phyloP scores from a whole-genome alignment of 2,113 vertebrate genomes.

The Tetrao urogallus region DNA sequence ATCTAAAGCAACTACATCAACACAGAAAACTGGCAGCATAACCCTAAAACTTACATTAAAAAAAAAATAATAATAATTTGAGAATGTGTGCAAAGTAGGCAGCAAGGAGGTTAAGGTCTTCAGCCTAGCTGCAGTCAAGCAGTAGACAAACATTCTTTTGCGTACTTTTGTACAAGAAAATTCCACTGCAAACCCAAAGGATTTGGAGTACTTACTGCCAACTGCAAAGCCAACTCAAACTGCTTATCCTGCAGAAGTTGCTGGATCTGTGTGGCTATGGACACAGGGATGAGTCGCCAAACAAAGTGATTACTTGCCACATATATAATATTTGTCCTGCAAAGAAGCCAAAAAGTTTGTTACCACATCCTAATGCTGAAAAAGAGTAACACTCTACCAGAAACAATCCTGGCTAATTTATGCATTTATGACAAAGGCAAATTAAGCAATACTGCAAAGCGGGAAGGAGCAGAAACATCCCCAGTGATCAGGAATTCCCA shows the following conservation, averaged over 20 bases:
- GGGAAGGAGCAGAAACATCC: not conserved
- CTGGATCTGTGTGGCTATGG: slow-evolving; percentile 95
- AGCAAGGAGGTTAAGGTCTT: not conserved
- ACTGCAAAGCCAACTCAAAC: slow-evolving; percentile 96
- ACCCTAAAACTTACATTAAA: not conserved
- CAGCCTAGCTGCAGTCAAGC: not conserved
- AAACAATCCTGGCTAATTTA: not conserved
- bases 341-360: slow-evolving; percentile 14
- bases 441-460: not conserved
- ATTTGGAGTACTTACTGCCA: slow-evolving; percentile 86
- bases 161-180: not conserved
- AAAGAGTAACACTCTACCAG: not conserved
- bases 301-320: slow-evolving; percentile 99
- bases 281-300: slow-evolving; percentile 96
- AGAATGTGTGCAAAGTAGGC: not conserved
- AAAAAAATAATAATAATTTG: not conserved
- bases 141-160: not conserved
- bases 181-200: not conserved
- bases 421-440: not conserved
- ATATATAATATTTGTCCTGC: slow-evolving; percentile 93
- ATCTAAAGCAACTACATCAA: not conserved
- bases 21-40: not conserved
- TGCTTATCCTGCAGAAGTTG: slow-evolving; percentile 98
- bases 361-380: not conserved
- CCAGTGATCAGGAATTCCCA: not conserved